phyloP scores from a whole-genome alignment of 37 sponge, comb jelly and placozoan genomes.

The Spongia lamella region DNA sequence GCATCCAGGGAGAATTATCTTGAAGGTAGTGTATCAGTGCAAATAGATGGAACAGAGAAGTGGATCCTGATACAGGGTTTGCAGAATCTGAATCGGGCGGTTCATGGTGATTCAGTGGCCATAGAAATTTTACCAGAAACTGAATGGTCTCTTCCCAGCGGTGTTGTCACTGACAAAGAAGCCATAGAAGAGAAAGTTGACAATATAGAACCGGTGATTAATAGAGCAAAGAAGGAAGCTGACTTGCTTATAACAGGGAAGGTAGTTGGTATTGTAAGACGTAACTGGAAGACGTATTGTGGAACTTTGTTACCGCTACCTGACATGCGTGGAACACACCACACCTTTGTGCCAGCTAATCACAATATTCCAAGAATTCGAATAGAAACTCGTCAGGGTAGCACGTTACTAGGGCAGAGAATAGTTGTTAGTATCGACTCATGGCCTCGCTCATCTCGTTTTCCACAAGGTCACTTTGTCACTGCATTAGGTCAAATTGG shows the following conservation, averaged over 20 bases:
- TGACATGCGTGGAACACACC: conserved; percentile 32
- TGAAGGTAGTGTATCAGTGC: conserved; percentile 76
- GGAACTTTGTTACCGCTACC: conserved; percentile 82
- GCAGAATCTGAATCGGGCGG: conserved; percentile 83
- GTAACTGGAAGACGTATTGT: conserved; percentile 93
- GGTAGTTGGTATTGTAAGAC: conserved; percentile 91
- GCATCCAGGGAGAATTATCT: conserved; percentile 83
- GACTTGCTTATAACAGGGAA: conserved; percentile 57
- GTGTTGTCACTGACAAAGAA: conserved; percentile 60
- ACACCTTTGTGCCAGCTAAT: conserved; percentile 90
- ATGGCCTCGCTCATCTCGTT: conserved; percentile 85
- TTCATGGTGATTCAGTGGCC: conserved; percentile 90
- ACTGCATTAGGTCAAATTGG: conserved; percentile 82
- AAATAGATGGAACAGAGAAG: conserved; percentile 42
- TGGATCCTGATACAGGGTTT: conserved; percentile 76
- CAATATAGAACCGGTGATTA: conserved; percentile 3
- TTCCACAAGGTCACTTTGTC: conserved; percentile 94
- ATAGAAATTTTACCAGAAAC: conserved; percentile 82
- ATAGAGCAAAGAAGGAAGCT: conserved; percentile 17
- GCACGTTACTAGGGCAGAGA: conserved; percentile 75
- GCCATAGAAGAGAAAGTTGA: conserved; percentile 2
- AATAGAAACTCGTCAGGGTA: conserved; percentile 79
- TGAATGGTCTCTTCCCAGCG: conserved; percentile 81
- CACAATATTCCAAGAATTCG: conserved; percentile 75
- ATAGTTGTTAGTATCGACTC: conserved; percentile 92